Base-by-base conservation (phyloP, 2,888 invertebrate genomes). In the Thecocarcelia acutangulata region DNA sequence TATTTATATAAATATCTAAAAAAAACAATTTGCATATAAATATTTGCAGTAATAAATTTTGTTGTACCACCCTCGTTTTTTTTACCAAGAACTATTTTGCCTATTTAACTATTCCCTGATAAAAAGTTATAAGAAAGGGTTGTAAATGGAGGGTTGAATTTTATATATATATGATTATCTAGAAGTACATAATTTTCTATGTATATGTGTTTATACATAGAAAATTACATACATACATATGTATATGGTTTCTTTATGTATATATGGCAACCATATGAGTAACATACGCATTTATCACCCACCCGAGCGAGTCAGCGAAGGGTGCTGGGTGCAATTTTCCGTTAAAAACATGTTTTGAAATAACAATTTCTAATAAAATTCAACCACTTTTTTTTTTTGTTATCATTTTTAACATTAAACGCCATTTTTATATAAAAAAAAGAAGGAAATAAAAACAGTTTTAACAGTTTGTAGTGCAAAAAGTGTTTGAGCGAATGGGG, bases 351-450 rank as follows among this genome's bases (percentile, higher is more conserved):
- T 50, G 28, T 58, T 24, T 64, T 50, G 37, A 76, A 72, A 80
- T 54, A 63, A 73, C 73, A 76, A 52, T 46, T 54, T 66, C 52
- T 42, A 75, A 66, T 66, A 59, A 82, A 78, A 75, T 75, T 78
- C 78, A 82, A 82, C 82, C 82, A 82, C 82, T 82, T 74, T 82
- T 75, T 6, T 44, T 40, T 40, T 46, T 48, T 3, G 40, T 17
- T 40, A 54, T 70, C 15, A 61, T 56, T 52, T 42, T 42, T 6
- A 4, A 64, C 33, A 78, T 70, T 64, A 70, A 73, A 37, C 82
- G 82, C 82, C 82, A 82, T 82, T 75, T 82, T 82, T 69, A n/a
- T 3, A 19, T 21, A 42, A 66, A 66, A 24, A 68, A 11, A 24
- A 42, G 1, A 19, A 58, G 61, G 6, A 24, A 42, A 1, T 15